Percentiles rank a stretch among this genome's conserved stretches.
phyloP scores from a whole-genome alignment of 2,113 vertebrate species.

The Paedocypris sp. region DNA sequence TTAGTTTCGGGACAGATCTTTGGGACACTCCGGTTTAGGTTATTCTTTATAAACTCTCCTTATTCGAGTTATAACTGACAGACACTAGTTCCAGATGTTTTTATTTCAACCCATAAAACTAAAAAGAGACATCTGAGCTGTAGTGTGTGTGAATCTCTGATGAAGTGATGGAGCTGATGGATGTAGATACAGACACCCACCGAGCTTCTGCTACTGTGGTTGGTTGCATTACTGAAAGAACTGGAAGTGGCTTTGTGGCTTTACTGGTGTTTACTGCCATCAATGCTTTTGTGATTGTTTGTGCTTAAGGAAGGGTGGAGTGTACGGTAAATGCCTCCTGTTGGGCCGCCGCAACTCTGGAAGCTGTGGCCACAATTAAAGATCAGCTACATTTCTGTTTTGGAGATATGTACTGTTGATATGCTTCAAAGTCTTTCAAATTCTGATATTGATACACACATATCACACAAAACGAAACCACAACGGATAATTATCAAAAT shows the following conservation, averaged over 20 bases:
- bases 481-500: too few relatives aligned
- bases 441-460: too few relatives aligned
- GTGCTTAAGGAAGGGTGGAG: conserved; percentile 37
- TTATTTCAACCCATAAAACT: too few relatives aligned
- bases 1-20: too few relatives aligned
- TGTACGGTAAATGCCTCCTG: conserved; percentile 60
- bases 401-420: conserved; percentile 27
- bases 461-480: too few relatives aligned
- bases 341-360: conserved; percentile 50
- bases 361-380: conserved; percentile 45
- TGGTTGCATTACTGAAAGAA: conserved; percentile 60
- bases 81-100: too few relatives aligned
- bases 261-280: conserved; percentile 54
- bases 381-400: conserved; percentile 39
- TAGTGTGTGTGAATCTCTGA: not conserved
- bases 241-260: conserved; percentile 63
- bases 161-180: conserved; percentile 37
- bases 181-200: conserved; percentile 45
- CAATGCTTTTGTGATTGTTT: conserved; percentile 60
- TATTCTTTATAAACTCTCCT: too few relatives aligned
- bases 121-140: too few relatives aligned
- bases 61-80: too few relatives aligned
- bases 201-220: conserved; percentile 56
- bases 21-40: too few relatives aligned
- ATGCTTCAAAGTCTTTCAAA: too few relatives aligned